Base-by-base conservation (phyloP, 2,888 invertebrate species). In the Teleiodes luculella region DNA sequence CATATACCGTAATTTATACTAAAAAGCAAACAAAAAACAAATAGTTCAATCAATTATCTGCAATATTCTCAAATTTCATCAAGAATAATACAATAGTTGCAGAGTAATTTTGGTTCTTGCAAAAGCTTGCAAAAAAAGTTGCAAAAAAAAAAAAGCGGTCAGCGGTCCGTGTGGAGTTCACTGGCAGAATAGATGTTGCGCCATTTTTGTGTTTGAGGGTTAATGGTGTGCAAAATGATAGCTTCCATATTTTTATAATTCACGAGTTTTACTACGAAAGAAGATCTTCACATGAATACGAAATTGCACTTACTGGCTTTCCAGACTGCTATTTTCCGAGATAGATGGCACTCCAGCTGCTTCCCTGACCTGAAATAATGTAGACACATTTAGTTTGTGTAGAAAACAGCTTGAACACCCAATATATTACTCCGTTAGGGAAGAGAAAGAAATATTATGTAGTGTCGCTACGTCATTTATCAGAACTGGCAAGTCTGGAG, bases 291-390 rank as follows among this genome's bases (percentile, higher is more conserved):
- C 37, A 49, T 49, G 49, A 49, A 49, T 49, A 49, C 49, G 10
- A 49, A 55, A 52, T 45, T 37, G 49, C 53, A 41, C 56, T 52
- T 48, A 48, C 48, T 33, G 49, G 41, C 39, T 56, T 49, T 56
- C 52, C 13, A 36, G 53, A 49, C 45, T 53, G 48, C 56, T 48
- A 52, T 49, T 53, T 56, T 49, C 49, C 39, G 8, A 52, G 36
- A 43, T 18, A 53, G 52, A 53, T 53, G 52, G 46, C 33, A 20
- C 36, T 33, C 16, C 49, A 37, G 35, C 24, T 35, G 33, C 20
- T 31, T 43, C 28, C 51, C 39, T 28, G 52, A 52, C 52, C 52
- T 52, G 45, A 45, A 45, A 52, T 36, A 52, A 45, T 30, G 33
- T 20, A 48, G 24, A 49, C 16, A 51, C 41, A 41, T 51, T 51